Evolutionary conservation across 1,140 invertebrate genomes (phyloP).

Genomic region (Achroia grisella): DNA sequence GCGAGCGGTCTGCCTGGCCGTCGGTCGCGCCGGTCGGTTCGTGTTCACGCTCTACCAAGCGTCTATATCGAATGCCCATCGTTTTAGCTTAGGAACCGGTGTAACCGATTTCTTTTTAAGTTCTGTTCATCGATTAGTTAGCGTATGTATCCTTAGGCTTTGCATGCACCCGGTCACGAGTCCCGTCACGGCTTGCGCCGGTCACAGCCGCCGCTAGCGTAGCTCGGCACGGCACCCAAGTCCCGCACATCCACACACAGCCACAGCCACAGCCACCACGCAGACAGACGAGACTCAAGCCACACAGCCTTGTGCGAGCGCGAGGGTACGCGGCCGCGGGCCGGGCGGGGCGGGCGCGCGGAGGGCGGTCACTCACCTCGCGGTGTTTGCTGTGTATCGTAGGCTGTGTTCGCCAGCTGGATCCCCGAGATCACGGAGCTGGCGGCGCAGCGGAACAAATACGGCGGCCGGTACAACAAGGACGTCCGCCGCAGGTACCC

Average conservation of each 20-base stretch:
- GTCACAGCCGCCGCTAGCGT: slow-evolving; percentile 60
- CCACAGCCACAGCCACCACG: slow-evolving; percentile 57
- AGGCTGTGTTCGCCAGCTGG: slow-evolving; percentile 99
- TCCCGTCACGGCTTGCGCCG: slow-evolving; percentile 59
- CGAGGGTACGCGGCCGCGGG: slow-evolving; percentile 59
- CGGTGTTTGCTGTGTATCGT: slow-evolving; percentile 76
- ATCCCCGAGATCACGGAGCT: slow-evolving; percentile 99
- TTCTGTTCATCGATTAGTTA: slow-evolving; percentile 69
- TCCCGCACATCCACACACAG: slow-evolving; percentile 65
- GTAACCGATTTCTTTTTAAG: slow-evolving; percentile 68
- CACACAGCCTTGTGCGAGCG: slow-evolving; percentile 68
- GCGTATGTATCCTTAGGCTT: slow-evolving; percentile 65
- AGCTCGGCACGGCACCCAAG: slow-evolving; percentile 68
- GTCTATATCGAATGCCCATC: slow-evolving; percentile 67
- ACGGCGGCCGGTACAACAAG: slow-evolving; percentile 98
- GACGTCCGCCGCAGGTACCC: slow-evolving; percentile 97
- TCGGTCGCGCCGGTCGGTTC: slow-evolving; percentile 30
- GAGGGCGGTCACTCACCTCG: slow-evolving; percentile 52
- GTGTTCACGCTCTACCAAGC: slow-evolving; percentile 65
- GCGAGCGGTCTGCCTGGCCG: slow-evolving; percentile 18
- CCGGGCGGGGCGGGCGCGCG: slow-evolving; percentile 42
- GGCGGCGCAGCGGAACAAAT: slow-evolving; percentile 97
- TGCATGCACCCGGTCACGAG: slow-evolving; percentile 67
- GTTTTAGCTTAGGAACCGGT: slow-evolving; percentile 61
- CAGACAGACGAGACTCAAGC: slow-evolving; percentile 68